These are phyloP conservation scores for Esperia sulphurella DNA, from an alignment of 2,888 invertebrate genomes.

Conservation along the genomic window DNA sequence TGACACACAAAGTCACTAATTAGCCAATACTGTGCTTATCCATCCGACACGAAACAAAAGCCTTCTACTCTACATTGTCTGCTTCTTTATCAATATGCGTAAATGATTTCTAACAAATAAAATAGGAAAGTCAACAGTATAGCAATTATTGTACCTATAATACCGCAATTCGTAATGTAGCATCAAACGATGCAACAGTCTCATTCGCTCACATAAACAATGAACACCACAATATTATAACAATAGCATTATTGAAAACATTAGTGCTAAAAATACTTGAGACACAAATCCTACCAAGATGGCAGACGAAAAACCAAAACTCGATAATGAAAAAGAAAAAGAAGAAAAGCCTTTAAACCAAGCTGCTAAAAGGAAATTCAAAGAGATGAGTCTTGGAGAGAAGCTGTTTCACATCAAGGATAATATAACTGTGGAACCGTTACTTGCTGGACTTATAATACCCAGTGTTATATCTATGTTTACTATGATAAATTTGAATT, in stretches of 20 bases:
- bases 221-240: slow-evolving; percentile 22
- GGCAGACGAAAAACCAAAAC: slow-evolving; percentile 49
- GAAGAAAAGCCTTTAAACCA: slow-evolving; percentile 63
- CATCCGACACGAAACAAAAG: slow-evolving; percentile 22
- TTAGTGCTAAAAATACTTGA: slow-evolving; percentile 14
- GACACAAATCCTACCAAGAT: slow-evolving; percentile 30
- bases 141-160: slow-evolving; percentile 39
- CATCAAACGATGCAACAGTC: slow-evolving; percentile 44
- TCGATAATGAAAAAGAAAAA: slow-evolving; percentile 24
- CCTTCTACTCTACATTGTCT: slow-evolving; percentile 9
- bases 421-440: slow-evolving; percentile 86
- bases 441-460: slow-evolving; percentile 84
- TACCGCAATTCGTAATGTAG: slow-evolving; percentile 45
- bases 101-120: slow-evolving; percentile 68
- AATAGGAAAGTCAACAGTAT: slow-evolving; percentile 60
- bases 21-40: slow-evolving; percentile 4
- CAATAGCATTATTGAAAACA: slow-evolving; percentile 6
- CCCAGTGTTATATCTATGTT: slow-evolving; percentile 84
- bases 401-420: slow-evolving; percentile 49
- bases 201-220: slow-evolving; percentile 37
- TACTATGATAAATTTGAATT: slow-evolving; percentile 78
- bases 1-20: slow-evolving; percentile 5
- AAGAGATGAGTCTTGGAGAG: slow-evolving; percentile 50
- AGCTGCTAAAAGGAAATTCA: slow-evolving; percentile 33
- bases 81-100: slow-evolving; percentile 37